Evolutionary conservation across 53 echinoderm and acorn worm genomes (phyloP), one percentile per base, ranked within the genome.

Genomic region (Temnopleurus reevesii): DNA sequence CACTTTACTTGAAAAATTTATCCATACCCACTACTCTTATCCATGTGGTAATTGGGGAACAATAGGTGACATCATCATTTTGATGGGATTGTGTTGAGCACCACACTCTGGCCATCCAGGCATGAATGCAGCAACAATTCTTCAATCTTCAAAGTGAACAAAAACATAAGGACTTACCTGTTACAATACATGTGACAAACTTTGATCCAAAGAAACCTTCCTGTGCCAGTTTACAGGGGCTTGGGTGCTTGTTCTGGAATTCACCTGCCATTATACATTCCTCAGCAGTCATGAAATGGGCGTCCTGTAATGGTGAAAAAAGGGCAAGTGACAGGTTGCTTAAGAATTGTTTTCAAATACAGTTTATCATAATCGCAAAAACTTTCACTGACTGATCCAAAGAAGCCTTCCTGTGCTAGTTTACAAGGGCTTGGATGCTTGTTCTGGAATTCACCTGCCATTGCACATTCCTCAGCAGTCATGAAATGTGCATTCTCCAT

Each of bases 241-340:
- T 99, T 7, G 93, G 94, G 77, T 96, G 90, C 27, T 94, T 91
- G 35, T 94, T 93, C 89, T 99, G 99, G 31, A 94, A 89, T 13
- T 94, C 92, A 21, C 94, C 99, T 17, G 99, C 99, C 96, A 96
- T 99, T 34, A 99, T 99, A 53, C 99, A 99, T 51, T 99, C 99
- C 71, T 99, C 99, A 2, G 99, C 95, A 92, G 95, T 94, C 45
- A 99, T 61, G 57, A 99, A 96, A 86, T 99, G 99, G 28, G 99
- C 96, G 89, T 99, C 99, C 99, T 99, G 41, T 18, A 12, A n/a
- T 36, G n/a, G n/a, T n/a, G n/a, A n/a, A n/a, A n/a, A n/a, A n/a
- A n/a, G n/a, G n/a, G n/a, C n/a, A n/a, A n/a, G n/a, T n/a, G n/a
- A n/a, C n/a, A n/a, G n/a, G n/a, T n/a, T n/a, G n/a, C n/a, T n/a